phyloP scores from a whole-genome alignment of 2,888 invertebrate genomes.

The Ichneumoninae sp. region DNA sequence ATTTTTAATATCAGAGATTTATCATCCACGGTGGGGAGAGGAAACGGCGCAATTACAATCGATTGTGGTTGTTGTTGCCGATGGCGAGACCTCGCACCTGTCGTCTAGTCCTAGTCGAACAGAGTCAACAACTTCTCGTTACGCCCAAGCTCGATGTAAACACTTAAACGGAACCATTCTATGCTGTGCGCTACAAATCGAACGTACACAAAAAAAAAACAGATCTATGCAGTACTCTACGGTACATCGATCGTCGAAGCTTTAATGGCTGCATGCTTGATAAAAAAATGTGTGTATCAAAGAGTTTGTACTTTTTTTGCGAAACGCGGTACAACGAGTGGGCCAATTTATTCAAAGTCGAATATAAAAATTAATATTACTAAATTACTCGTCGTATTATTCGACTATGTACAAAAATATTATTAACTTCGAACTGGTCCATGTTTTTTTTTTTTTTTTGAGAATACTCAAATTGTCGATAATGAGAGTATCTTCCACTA shows the following conservation, averaged over 20 bases:
- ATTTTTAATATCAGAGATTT: constrained; percentile 34
- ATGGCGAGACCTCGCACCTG: constrained; percentile 81
- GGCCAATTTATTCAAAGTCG: background rate
- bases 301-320: constrained; percentile 61
- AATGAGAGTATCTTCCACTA: constrained; percentile 6
- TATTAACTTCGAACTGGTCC: constrained; percentile 60
- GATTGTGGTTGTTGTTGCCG: constrained; percentile 84
- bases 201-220: constrained; percentile 4
- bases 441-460: constrained; percentile 32
- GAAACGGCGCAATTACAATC: constrained; percentile 75
- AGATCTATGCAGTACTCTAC: constrained; percentile 33
- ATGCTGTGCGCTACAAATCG: constrained; percentile 44
- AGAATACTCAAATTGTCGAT: constrained; percentile 39
- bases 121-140: constrained; percentile 75
- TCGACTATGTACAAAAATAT: constrained; percentile 57
- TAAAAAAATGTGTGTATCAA: constrained; percentile 32
- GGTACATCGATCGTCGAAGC: constrained; percentile 48
- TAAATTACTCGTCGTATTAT: constrained; percentile 44
- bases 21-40: constrained; percentile 6
- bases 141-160: constrained; percentile 49
- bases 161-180: constrained; percentile 34
- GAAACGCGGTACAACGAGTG: constrained; percentile 6
- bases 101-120: constrained; percentile 81
- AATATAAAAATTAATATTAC: constrained; percentile 30
- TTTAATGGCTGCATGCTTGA: constrained; percentile 55